Conservation (phyloP, 2,797 vertebrate species). For the Acropternis orthonyx region DNA sequence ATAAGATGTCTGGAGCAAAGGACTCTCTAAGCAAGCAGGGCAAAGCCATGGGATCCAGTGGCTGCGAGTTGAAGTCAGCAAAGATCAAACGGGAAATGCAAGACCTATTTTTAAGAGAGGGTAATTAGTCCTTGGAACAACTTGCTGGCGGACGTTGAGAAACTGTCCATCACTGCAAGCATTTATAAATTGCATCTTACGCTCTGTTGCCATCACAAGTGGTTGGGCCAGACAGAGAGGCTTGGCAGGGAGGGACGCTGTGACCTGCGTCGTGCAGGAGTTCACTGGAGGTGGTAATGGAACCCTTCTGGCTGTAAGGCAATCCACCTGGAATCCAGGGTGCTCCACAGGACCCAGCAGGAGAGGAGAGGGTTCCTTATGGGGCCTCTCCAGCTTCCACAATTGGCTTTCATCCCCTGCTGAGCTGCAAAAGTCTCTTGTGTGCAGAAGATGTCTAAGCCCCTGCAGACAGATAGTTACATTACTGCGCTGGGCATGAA, state of each 20-base stretch:
- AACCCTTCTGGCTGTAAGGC: not conserved
- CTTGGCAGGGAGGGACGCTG: not conserved
- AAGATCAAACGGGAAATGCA: slow-evolving; percentile 19
- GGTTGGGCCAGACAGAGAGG: not conserved
- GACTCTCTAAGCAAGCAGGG: not conserved
- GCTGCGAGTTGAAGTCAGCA: not conserved
- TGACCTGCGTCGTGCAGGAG: accelerated
- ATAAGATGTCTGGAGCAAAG: slow-evolving; percentile 41
- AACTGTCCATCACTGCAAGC: not conserved
- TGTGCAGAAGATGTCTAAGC: not conserved
- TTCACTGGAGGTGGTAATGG: accelerated
- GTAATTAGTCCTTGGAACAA: slow-evolving; percentile 38
- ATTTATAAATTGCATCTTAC: not conserved
- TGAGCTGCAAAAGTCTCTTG: not conserved
- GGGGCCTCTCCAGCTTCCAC: not conserved
- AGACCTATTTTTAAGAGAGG: not conserved
- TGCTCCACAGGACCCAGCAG: not conserved
- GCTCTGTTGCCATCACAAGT: not conserved
- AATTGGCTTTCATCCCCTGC: not conserved
- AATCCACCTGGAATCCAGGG: not conserved
- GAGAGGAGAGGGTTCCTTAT: not conserved
- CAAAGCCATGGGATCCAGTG: not conserved
- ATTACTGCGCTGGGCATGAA: not conserved
- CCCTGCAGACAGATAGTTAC: not conserved
- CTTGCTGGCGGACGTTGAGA: not conserved